Evolutionary conservation across 2,113 vertebrate genomes (phyloP), one percentile per base, ranked within the genome.

Genomic region (Antigone vipio): DNA sequence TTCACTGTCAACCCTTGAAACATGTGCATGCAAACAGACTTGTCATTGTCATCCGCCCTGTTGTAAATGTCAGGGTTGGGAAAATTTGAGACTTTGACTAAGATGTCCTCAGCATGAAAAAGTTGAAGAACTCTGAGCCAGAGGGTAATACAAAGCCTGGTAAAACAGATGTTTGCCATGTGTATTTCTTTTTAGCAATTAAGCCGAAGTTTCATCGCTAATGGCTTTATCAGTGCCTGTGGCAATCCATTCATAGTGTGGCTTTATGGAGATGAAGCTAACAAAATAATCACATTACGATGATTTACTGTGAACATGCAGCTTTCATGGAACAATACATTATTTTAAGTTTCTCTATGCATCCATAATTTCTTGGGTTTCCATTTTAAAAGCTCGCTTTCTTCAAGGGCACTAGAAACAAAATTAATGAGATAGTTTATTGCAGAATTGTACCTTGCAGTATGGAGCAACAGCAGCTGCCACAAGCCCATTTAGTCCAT

Each of bases 151-250:
- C n/a, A 94, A 93, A 89, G 64, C 60, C 88, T 93, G 62, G 34
- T 79, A 63, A 92, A 97, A 52, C 87, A 96, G 89, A 83, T 91
- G 71, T 83, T 94, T 94, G 74, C 84, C 67, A 30, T 85, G 52
- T 77, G 66, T 66, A 55, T 91, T 94, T 95, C 66, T 92, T 75
- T 89, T 66, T 69, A 89, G 81, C 91, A 91, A 88, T 95, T 96
- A 94, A 89, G 29, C 38, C 38, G 17, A 87, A 93, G 30, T 77
- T 91, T 85, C 15, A 18, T 89, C 9, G 19, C 77, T 95, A 93
- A 92, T 94, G 78, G 66, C 82, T 95, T 96, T 92, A 94, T 95
- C 91, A 80, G 84, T 96, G 87, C 96, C 96, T 83, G 77, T 76
- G 93, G 91, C 92, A 83, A 94, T 89, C 53, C 89, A 85, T 91